These are phyloP conservation scores for Steinernema feltiae DNA, from an alignment of 1,140 invertebrate genomes.

Conservation along the genomic window DNA sequence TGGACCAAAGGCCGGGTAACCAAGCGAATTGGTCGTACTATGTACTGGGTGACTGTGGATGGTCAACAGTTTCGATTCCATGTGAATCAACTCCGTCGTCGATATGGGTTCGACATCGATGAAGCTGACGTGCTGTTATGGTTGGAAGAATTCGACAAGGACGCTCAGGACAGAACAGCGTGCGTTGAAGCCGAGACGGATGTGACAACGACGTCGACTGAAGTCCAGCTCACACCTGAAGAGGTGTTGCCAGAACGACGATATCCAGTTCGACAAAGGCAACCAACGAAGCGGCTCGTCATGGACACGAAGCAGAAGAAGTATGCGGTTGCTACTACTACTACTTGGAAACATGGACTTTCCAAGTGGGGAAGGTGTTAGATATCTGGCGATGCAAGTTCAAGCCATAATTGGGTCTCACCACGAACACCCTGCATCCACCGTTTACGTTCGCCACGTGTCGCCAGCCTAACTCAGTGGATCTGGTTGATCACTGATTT, in stretches of 20 bases:
- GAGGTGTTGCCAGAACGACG: background rate
- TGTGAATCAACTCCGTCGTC: background rate
- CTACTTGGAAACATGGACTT: background rate
- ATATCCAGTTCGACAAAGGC: too few species aligned
- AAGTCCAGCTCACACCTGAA: background rate
- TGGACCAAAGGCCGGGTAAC: background rate
- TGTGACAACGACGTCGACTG: background rate
- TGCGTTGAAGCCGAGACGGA: too few species aligned
- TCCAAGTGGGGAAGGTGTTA: constrained; percentile 8
- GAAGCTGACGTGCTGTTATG: background rate
- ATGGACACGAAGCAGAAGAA: background rate
- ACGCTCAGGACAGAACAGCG: too few species aligned
- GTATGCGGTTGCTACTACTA: background rate
- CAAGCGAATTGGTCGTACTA: background rate
- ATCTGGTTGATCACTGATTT: too few species aligned
- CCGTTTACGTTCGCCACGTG: too few species aligned
- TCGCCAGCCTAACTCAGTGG: too few species aligned
- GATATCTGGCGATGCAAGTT: too few species aligned
- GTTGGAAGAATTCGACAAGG: background rate
- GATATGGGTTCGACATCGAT: background rate
- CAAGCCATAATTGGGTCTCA: too few species aligned
- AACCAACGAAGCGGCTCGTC: background rate
- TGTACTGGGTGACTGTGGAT: background rate
- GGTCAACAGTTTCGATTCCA: background rate
- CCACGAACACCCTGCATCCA: too few species aligned